A percentile compares a stretch with the other conserved stretches of the same genome.
Evolutionary conservation across 2,113 vertebrate genomes (phyloP).

Genomic region (Entomyzon cyanotis): DNA sequence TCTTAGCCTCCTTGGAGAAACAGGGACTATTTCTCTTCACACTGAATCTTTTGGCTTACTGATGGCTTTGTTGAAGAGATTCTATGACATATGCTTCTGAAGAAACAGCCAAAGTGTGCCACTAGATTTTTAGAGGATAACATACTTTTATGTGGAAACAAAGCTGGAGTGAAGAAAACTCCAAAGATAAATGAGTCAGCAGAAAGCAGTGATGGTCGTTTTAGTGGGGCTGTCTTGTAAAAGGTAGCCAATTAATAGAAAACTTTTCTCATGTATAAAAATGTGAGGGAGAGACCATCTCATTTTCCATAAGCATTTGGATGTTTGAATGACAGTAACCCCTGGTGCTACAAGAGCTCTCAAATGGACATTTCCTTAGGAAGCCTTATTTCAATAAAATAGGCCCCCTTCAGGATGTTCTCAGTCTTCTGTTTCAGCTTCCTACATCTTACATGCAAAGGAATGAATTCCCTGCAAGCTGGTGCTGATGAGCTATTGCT

Average conservation of each 20-base stretch:
- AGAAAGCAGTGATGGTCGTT: not conserved
- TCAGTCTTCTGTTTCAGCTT: not conserved
- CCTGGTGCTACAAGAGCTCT: not conserved
- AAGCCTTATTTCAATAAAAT: not conserved
- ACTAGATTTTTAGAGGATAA: not conserved
- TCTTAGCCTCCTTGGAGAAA: not conserved
- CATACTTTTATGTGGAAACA: not conserved
- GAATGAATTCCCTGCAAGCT: not conserved
- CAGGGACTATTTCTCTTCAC: not conserved
- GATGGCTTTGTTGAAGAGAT: not conserved
- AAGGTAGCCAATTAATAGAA: not conserved
- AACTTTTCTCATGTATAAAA: not conserved
- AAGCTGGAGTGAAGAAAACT: not conserved
- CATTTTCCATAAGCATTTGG: not conserved
- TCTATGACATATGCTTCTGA: not conserved
- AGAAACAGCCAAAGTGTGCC: not conserved
- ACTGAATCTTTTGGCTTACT: not conserved
- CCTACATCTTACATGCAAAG: not conserved
- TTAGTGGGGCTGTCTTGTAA: not conserved
- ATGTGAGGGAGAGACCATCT: not conserved
- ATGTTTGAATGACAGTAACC: not conserved
- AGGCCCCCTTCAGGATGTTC: not conserved
- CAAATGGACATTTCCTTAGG: not conserved
- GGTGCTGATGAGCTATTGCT: not conserved
- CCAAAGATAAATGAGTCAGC: not conserved